Evolutionary conservation across 2,888 invertebrate species (phyloP).

Genomic region (Nymphalis urticae): DNA sequence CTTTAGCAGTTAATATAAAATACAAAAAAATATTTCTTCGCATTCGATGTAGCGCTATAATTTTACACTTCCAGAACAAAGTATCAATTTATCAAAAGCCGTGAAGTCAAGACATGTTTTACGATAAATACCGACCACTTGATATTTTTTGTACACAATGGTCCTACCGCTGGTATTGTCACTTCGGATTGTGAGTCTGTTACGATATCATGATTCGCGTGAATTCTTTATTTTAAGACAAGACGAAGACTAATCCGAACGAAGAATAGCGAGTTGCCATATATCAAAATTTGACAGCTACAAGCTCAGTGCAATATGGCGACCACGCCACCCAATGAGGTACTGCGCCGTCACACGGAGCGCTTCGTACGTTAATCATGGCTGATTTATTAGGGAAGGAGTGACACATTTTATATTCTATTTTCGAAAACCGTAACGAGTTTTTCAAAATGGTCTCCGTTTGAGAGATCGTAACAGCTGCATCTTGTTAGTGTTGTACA

Average conservation of each 20-base stretch:
- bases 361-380: constrained; percentile 77
- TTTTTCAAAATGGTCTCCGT: constrained; percentile 77
- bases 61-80: constrained; percentile 72
- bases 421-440: constrained; percentile 75
- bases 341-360: constrained; percentile 73
- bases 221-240: constrained; percentile 71
- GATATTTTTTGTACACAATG: constrained; percentile 39
- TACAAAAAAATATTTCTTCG: constrained; percentile 55
- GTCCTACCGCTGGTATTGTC: constrained; percentile 30
- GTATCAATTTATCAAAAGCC: constrained; percentile 61
- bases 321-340: constrained; percentile 79
- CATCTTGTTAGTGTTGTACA: constrained; percentile 75
- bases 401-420: constrained; percentile 81
- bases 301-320: constrained; percentile 80
- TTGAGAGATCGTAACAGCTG: constrained; percentile 76
- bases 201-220: constrained; percentile 56
- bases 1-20: constrained; percentile 73
- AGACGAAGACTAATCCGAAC: constrained; percentile 66
- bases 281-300: constrained; percentile 81
- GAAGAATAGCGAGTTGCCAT: constrained; percentile 70
- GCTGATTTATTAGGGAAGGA: constrained; percentile 78
- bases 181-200: constrained; percentile 41
- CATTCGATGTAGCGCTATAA: constrained; percentile 57
- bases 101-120: constrained; percentile 50
- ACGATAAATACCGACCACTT: constrained; percentile 36